A percentile compares a stretch with the other conserved stretches of the same genome.
Evolutionary conservation across 2,113 vertebrate species (phyloP).

Genomic region (Mellivora capensis): DNA sequence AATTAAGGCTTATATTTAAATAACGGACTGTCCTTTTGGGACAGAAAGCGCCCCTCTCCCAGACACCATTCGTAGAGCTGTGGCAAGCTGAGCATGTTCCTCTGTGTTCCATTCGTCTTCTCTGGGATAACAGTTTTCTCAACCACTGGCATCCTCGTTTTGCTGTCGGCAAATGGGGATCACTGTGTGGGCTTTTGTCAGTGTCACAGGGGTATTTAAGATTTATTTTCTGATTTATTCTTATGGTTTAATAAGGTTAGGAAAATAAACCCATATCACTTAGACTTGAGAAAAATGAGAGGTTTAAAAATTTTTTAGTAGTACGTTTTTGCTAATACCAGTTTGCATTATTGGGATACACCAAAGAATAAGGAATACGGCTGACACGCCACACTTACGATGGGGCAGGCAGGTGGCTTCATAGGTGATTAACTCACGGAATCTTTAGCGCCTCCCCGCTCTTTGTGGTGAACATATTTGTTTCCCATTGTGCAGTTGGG

Average conservation of each 20-base stretch:
- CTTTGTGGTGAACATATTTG: background rate
- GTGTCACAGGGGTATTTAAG: background rate
- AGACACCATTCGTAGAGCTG: background rate
- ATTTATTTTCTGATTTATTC: background rate
- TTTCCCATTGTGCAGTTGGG: background rate
- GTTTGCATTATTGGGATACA: background rate
- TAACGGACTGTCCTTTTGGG: no score
- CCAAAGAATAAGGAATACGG: background rate
- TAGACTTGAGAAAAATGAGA: background rate
- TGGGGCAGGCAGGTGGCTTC: background rate
- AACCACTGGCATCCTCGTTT: background rate
- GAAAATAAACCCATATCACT: background rate
- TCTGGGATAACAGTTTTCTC: background rate
- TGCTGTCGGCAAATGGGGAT: background rate
- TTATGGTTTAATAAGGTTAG: background rate
- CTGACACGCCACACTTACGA: background rate
- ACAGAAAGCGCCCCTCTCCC: background rate
- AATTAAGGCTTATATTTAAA: background rate
- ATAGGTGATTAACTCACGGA: background rate
- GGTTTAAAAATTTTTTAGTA: background rate
- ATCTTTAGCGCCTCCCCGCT: background rate
- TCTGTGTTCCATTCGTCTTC: background rate
- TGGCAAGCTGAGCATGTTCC: background rate
- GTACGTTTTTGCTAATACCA: background rate
- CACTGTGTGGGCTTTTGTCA: background rate